Percentiles rank a stretch among this genome's conserved stretches.
phyloP scores from a whole-genome alignment of 2,113 vertebrate species.

The Bubo blakistoni region DNA sequence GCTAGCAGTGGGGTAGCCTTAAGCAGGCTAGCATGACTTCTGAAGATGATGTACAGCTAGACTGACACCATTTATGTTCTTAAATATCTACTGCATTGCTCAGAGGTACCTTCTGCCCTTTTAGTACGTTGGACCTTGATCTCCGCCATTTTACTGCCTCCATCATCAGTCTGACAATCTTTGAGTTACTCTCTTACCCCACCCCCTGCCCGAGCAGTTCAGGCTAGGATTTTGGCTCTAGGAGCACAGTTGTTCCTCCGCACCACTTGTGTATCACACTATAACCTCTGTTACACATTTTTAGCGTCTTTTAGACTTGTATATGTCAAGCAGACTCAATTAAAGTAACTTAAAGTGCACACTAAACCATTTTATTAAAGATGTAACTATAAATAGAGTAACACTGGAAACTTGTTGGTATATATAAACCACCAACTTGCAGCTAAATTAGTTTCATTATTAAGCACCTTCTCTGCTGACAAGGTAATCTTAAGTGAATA shows the following conservation, averaged over 20 bases:
- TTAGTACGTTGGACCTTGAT: not conserved
- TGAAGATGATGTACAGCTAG: not conserved
- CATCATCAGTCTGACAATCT: not conserved
- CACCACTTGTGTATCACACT: not conserved
- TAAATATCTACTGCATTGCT: not conserved
- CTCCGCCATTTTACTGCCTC: not conserved
- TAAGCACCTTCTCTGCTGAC: not conserved
- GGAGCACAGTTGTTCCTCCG: not conserved
- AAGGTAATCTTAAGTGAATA: not conserved
- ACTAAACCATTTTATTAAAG: not conserved
- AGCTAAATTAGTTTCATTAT: not conserved
- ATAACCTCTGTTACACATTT: not conserved
- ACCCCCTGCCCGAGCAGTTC: not conserved
- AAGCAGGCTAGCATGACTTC: not conserved
- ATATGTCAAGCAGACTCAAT: not conserved
- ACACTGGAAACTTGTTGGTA: not conserved
- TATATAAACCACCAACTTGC: not conserved
- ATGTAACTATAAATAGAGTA: not conserved
- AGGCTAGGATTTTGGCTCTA: not conserved
- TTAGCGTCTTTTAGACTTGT: not conserved
- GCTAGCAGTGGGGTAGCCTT: not conserved
- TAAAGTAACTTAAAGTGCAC: not conserved
- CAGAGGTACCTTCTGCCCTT: not conserved
- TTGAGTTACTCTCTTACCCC: not conserved
- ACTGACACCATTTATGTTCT: not conserved